Evolutionary conservation across 1,140 invertebrate species (phyloP), one percentile per base, ranked within the genome.

Genomic region (Trissolcus basalis): DNA sequence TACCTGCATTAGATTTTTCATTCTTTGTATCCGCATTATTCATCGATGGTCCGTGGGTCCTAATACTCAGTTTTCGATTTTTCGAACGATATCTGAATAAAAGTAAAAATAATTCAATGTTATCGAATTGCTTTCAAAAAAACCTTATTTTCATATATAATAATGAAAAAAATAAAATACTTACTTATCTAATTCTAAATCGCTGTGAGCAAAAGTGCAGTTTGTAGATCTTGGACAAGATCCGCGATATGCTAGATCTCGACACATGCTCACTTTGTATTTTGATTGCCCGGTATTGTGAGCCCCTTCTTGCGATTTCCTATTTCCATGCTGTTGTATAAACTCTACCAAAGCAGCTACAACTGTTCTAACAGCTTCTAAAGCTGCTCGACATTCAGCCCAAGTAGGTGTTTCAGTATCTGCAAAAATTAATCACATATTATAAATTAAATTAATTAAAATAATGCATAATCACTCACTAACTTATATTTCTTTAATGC

Each of bases 171-270:
- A 44, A 39, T 11, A 4, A 7, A 44, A 44, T 13, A 79, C 88
- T 82, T 90, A 96, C 90, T 93, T 94, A 81, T 97, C 96, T 12
- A 97, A 87, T 86, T 98, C 96, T 64, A 96, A 94, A 65, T 95
- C 93, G 7, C 94, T 96, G 85, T 98, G 96, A 27, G 96, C 96
- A 90, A 97, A 98, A 0, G 95, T 97, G 85, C 97, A 98, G 80
- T 92, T 93, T 13, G 91, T 92, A 4, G 96, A 94, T 19, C 96
- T 89, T 0, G 96, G 96, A 87, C 96, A 98, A 33, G 90, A 92
- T 0, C 94, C 92, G 11, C 94, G 90, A 2, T 93, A 88, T 0
- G 93, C 91, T 3, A 96, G 88, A 87, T 97, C 96, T 4, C 96
- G 90, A 80, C 96, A 98, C 91, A 97, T 93, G 80, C 94, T 95